phyloP scores from a whole-genome alignment of 2,888 invertebrate species.

The Lepidochrysops patricia region DNA sequence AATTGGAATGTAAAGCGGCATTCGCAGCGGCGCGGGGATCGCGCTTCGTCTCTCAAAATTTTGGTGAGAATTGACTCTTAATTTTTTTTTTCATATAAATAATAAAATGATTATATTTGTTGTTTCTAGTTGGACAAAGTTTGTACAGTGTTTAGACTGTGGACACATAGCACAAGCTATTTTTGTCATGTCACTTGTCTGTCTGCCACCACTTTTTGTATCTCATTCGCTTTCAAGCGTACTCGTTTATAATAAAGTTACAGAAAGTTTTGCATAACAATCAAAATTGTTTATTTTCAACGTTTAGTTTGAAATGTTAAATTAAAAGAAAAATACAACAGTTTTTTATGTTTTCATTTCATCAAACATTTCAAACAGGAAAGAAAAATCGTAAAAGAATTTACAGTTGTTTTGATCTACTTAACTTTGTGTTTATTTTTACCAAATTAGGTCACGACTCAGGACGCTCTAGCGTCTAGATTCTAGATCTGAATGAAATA shows the following conservation, averaged over 20 bases:
- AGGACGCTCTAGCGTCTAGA: not conserved
- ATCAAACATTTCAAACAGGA: not conserved
- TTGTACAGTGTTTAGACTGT: not conserved
- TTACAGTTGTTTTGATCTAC: not conserved
- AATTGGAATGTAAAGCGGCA: too few relatives aligned
- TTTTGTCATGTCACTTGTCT: constrained; percentile 17
- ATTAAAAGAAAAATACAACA: not conserved
- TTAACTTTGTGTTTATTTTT: not conserved
- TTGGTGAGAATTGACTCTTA: too few relatives aligned
- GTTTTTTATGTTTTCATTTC: not conserved
- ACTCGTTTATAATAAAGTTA: not conserved
- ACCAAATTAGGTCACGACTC: not conserved
- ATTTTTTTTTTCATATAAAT: too few relatives aligned
- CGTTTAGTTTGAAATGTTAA: not conserved
- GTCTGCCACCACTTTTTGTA: constrained; percentile 6
- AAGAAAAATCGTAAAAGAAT: not conserved
- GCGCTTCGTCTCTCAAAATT: too few relatives aligned
- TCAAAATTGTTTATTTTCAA: not conserved
- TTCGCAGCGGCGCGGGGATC: too few relatives aligned
- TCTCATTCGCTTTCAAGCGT: constrained; percentile 17
- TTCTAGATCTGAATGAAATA: not conserved
- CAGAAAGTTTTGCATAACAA: constrained; percentile 1
- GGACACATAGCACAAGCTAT: constrained; percentile 4
- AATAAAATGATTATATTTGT: too few relatives aligned
- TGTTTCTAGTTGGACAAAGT: not conserved